Conservation (phyloP, 2,888 invertebrate species). For the Muscina levida region DNA sequence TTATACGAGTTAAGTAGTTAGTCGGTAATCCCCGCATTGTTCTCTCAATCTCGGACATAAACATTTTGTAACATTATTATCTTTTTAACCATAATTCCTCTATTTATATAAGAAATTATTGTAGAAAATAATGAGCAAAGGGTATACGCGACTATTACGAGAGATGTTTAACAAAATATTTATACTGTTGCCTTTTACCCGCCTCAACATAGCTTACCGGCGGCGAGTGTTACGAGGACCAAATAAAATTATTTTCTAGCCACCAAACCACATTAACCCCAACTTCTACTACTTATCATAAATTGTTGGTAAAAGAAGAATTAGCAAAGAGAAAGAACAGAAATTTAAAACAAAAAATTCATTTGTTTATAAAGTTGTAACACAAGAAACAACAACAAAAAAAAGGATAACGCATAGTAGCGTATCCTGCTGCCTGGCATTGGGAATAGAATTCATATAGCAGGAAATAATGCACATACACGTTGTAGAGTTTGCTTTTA, state of each 20-base stretch:
- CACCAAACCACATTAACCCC: slow-evolving; percentile 52
- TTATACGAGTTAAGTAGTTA: no score
- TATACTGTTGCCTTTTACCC: not conserved
- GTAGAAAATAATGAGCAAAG: no score
- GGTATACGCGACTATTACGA: no score
- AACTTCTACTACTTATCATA: slow-evolving; percentile 54
- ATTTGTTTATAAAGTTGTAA: slow-evolving; percentile 62
- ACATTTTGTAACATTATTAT: slow-evolving; percentile 57
- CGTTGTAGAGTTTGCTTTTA: no score
- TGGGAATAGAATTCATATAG: no score
- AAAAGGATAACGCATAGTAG: slow-evolving; percentile 20
- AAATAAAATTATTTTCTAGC: slow-evolving; percentile 8
- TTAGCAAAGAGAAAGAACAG: no score
- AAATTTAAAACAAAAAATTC: slow-evolving; percentile 52
- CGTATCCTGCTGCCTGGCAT: no score
- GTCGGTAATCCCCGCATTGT: slow-evolving; percentile 22
- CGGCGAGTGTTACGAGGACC: slow-evolving; percentile 31
- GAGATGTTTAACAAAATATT: not conserved
- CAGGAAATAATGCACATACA: no score
- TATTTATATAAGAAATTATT: slow-evolving; percentile 48
- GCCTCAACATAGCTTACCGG: slow-evolving; percentile 32
- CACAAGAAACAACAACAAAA: slow-evolving; percentile 14
- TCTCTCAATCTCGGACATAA: slow-evolving; percentile 28
- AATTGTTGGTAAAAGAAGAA: no score
- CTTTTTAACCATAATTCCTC: slow-evolving; percentile 57